Percentiles rank a stretch among this genome's conserved stretches.
phyloP scores from a whole-genome alignment of 1,140 invertebrate genomes.

The Aphelinus atriplicis region DNA sequence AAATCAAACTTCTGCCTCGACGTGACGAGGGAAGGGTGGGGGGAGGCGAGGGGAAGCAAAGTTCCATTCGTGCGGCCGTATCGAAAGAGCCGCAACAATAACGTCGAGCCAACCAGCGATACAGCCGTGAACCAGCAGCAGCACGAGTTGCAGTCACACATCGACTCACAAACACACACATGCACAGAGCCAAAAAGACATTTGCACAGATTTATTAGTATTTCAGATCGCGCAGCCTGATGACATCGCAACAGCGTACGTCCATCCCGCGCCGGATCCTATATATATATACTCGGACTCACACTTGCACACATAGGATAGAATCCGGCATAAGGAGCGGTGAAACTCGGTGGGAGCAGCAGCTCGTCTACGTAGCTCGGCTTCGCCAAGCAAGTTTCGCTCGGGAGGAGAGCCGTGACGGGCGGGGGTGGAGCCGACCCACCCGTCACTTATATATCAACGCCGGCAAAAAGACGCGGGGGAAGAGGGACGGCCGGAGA shows the following conservation, averaged over 20 bases:
- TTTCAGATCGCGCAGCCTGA: constrained; percentile 50
- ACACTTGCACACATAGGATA: constrained; percentile 19
- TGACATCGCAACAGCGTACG: constrained; percentile 50
- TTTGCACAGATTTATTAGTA: neutral
- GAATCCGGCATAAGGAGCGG: constrained; percentile 52
- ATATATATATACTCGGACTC: constrained; percentile 8
- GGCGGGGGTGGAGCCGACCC: constrained; percentile 59
- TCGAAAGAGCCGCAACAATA: too few species aligned
- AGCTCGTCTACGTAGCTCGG: constrained; percentile 47
- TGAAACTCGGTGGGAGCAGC: constrained; percentile 59
- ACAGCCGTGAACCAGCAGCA: too few species aligned
- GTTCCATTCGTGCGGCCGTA: too few species aligned
- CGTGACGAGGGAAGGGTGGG: too few species aligned
- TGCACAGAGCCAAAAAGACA: too few species aligned
- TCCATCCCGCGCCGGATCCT: neutral
- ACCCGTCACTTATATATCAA: constrained; percentile 40
- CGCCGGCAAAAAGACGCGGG: constrained; percentile 39
- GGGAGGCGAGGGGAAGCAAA: too few species aligned
- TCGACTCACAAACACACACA: too few species aligned
- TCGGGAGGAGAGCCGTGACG: constrained; percentile 58
- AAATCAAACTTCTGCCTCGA: too few species aligned
- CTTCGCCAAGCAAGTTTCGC: constrained; percentile 58
- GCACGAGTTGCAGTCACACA: too few species aligned
- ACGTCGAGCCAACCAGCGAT: too few species aligned
- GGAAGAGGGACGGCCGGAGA: constrained; percentile 29